These are phyloP conservation scores for Poecilia wingei DNA, from an alignment of 2,797 vertebrate genomes.

Conservation along the genomic window DNA sequence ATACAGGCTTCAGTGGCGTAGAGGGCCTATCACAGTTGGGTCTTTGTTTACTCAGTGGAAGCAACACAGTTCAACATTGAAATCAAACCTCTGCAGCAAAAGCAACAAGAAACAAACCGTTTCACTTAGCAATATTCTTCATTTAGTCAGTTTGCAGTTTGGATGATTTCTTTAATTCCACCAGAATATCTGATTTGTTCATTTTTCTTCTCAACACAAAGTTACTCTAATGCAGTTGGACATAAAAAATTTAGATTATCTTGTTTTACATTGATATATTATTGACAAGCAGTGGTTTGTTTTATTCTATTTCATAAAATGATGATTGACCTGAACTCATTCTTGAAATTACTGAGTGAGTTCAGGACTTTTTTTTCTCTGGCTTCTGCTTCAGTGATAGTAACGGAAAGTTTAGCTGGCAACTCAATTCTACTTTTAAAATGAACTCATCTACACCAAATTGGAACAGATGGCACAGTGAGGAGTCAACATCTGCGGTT, in stretches of 20 bases:
- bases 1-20: not conserved
- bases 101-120: not conserved
- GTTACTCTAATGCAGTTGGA: not conserved
- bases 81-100: not conserved
- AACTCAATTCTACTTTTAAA: constrained; percentile 24
- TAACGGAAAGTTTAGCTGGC: constrained; percentile 30
- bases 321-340: not conserved
- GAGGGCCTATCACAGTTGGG: not conserved
- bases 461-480: constrained; percentile 17
- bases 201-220: not conserved
- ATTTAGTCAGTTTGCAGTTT: not conserved
- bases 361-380: not conserved
- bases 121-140: not conserved
- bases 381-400: not conserved
- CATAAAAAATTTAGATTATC: not conserved
- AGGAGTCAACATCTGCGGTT: constrained; percentile 30
- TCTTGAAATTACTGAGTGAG: not conserved
- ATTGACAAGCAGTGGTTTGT: not conserved
- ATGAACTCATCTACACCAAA: constrained; percentile 33
- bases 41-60: not conserved
- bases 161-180: not conserved
- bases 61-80: not conserved
- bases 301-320: not conserved
- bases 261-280: not conserved
- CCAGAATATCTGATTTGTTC: not conserved